Conservation (phyloP, 2,888 invertebrate genomes). For the Latrodectus hesperus region DNA sequence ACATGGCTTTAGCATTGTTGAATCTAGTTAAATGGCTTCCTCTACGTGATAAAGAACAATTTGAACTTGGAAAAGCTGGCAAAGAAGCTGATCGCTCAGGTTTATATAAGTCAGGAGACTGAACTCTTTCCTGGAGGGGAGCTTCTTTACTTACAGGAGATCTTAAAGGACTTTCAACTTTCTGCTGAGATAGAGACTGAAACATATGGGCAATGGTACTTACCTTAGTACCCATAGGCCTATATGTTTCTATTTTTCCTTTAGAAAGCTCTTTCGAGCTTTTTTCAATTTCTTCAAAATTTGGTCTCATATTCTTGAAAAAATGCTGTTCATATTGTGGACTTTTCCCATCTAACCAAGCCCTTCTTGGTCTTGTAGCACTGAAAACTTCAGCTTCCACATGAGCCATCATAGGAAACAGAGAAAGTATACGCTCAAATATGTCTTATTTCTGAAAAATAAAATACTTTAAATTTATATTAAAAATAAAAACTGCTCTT, state of each 20-base stretch:
- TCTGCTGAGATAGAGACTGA: constrained; percentile 70
- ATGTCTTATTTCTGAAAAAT: constrained; percentile 18
- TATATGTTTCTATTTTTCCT: constrained; percentile 39
- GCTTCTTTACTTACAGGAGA: constrained; percentile 62
- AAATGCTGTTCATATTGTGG: constrained; percentile 62
- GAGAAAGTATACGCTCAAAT: not conserved
- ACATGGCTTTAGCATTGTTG: constrained; percentile 91
- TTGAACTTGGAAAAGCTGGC: constrained; percentile 52
- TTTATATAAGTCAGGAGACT: constrained; percentile 55
- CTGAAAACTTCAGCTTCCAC: constrained; percentile 72
- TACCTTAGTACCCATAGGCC: constrained; percentile 71
- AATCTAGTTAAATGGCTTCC: constrained; percentile 71
- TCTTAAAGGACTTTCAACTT: constrained; percentile 41
- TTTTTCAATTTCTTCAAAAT: constrained; percentile 58
- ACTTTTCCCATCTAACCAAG: constrained; percentile 71
- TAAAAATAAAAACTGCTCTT: no score
- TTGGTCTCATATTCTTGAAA: constrained; percentile 55
- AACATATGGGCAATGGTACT: constrained; percentile 72
- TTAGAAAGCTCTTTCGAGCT: constrained; percentile 12
- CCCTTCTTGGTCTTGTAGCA: constrained; percentile 71
- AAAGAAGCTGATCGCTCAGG: constrained; percentile 57
- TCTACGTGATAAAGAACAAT: constrained; percentile 68
- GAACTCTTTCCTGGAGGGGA: constrained; percentile 34
- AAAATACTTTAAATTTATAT: no score
- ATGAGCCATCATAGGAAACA: constrained; percentile 70